These are phyloP conservation scores for Spodoptera picta DNA, from an alignment of 2,888 invertebrate genomes.

Conservation along the genomic window DNA sequence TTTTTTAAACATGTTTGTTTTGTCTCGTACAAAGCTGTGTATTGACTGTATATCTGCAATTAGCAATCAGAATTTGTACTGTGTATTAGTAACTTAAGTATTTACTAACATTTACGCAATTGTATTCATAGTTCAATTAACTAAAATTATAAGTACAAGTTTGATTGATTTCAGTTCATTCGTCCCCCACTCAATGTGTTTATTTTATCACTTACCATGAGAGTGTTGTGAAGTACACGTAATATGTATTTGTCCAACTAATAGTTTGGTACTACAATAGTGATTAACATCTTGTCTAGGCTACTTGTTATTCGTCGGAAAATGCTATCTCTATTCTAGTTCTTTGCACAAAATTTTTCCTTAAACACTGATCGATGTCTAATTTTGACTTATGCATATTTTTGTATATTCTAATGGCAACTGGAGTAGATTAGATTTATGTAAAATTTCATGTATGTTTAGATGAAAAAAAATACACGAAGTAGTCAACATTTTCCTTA, in stretches of 20 bases:
- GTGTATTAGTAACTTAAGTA: neutral
- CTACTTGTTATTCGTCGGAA: neutral
- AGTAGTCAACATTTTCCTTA: too few species aligned
- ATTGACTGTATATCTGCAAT: conserved; percentile 47
- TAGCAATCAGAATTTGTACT: conserved; percentile 40
- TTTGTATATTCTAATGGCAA: too few species aligned
- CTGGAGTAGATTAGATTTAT: too few species aligned
- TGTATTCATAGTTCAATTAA: too few species aligned
- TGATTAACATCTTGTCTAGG: neutral
- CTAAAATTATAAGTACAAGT: neutral
- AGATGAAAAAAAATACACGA: too few species aligned
- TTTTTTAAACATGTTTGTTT: conserved; percentile 53
- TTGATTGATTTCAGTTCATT: conserved; percentile 8
- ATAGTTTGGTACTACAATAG: conserved; percentile 7
- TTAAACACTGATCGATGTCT: too few species aligned
- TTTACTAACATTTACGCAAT: neutral
- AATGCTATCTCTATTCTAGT: neutral
- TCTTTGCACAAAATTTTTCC: too few species aligned
- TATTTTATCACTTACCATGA: conserved; percentile 16
- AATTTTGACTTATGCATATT: too few species aligned
- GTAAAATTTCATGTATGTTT: too few species aligned
- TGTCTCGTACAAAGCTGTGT: conserved; percentile 53
- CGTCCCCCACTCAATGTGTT: neutral
- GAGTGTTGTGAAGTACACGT: conserved; percentile 19
- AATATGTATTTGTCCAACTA: conserved; percentile 4